A percentile compares a stretch with the other conserved stretches of the same genome.
phyloP scores from a whole-genome alignment of 2,797 vertebrate genomes.

The Poeciliopsis infans region DNA sequence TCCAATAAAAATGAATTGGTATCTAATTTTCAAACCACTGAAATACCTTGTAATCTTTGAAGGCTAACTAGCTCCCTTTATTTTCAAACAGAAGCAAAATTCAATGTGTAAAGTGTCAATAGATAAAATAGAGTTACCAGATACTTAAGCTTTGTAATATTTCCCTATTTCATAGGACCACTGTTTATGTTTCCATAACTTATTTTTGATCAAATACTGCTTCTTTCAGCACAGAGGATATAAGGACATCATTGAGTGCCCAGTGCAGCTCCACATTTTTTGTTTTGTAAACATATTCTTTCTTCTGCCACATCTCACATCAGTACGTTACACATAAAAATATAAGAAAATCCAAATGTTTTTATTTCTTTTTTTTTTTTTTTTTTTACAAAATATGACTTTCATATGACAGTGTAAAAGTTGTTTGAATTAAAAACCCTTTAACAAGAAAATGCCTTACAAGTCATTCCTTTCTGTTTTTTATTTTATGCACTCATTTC shows the following conservation, averaged over 20 bases:
- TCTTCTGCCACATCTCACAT: background rate
- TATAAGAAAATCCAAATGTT: background rate
- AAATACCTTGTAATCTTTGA: background rate
- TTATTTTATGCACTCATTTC: no score
- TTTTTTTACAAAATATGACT: background rate
- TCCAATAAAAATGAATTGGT: background rate
- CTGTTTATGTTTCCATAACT: background rate
- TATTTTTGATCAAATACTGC: background rate
- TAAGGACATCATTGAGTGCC: background rate
- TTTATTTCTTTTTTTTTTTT: no score
- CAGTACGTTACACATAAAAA: background rate
- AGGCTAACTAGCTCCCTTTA: background rate
- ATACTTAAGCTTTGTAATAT: background rate
- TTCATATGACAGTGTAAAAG: background rate
- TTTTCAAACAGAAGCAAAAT: background rate
- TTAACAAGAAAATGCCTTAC: background rate
- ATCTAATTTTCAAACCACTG: background rate
- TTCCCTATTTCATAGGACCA: background rate
- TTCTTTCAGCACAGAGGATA: background rate
- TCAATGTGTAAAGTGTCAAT: background rate
- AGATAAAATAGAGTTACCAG: background rate
- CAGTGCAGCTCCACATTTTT: background rate
- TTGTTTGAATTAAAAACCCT: background rate
- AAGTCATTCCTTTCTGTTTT: no score
- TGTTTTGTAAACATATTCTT: background rate